These are phyloP conservation scores for Xestia ashworthii DNA, from an alignment of 2,888 invertebrate species.

Conservation along the genomic window DNA sequence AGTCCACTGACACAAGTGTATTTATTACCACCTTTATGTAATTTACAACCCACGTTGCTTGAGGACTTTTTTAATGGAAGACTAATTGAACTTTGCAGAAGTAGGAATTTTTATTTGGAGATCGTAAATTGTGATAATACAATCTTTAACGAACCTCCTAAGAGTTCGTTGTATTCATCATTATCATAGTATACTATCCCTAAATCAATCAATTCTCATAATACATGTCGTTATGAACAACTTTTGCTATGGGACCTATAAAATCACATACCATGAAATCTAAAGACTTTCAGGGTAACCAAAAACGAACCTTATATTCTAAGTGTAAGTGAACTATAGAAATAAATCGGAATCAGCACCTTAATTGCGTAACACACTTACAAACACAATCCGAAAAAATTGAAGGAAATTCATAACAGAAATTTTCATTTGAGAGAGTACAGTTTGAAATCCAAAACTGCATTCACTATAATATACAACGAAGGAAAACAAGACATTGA, in stretches of 20 bases:
- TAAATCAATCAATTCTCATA: neutral
- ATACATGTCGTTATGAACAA: neutral
- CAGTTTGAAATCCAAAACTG: neutral
- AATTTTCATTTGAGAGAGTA: neutral
- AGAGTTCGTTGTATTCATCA: neutral
- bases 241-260: neutral
- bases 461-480: neutral
- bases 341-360: neutral
- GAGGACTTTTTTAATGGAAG: conserved; percentile 48
- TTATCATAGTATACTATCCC: neutral
- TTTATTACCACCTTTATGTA: conserved; percentile 64
- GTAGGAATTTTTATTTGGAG: neutral
- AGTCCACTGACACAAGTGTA: conserved; percentile 78
- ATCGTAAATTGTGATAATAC: neutral
- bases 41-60: conserved; percentile 48
- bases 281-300: neutral
- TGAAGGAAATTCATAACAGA: neutral
- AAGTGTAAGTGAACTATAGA: neutral
- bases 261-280: neutral
- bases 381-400: neutral
- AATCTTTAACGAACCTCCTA: neutral
- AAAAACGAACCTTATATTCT: neutral
- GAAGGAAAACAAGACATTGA: neutral
- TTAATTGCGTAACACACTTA: neutral
- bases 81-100: neutral